These are phyloP conservation scores for Heliconius melpomene DNA, from an alignment of 1,140 invertebrate genomes.

Conservation along the genomic window DNA sequence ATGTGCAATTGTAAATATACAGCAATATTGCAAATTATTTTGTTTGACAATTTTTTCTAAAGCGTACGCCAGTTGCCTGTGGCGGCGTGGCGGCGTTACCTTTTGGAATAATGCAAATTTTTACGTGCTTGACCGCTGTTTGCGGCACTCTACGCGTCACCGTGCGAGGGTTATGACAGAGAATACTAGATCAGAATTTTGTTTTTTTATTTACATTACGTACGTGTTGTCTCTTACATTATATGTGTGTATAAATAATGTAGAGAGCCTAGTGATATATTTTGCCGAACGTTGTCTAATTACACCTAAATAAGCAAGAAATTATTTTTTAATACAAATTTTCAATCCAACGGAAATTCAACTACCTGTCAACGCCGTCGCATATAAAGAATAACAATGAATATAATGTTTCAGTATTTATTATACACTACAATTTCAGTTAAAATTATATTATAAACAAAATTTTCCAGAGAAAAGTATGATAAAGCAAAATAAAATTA, in stretches of 20 bases:
- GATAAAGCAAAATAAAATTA: not conserved
- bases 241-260: not conserved
- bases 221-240: not conserved
- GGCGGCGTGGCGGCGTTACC: not conserved
- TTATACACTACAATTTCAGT: not conserved
- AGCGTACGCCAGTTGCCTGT: not conserved
- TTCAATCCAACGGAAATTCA: too few relatives aligned
- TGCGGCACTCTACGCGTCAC: not conserved
- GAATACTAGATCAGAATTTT: not conserved
- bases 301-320: too few relatives aligned
- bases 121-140: not conserved
- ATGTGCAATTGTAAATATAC: too few relatives aligned
- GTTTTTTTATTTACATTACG: too few relatives aligned
- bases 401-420: not conserved
- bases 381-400: not conserved
- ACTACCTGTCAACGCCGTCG: too few relatives aligned
- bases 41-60: not conserved
- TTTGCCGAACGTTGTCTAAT: not conserved
- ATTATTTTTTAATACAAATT: too few relatives aligned
- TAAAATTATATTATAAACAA: not conserved
- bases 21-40: not conserved
- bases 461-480: not conserved
- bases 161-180: not conserved
- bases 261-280: not conserved
- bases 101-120: constrained; percentile 25